phyloP scores from a whole-genome alignment of 2,888 invertebrate genomes.

The Watsonalla cultraria region DNA sequence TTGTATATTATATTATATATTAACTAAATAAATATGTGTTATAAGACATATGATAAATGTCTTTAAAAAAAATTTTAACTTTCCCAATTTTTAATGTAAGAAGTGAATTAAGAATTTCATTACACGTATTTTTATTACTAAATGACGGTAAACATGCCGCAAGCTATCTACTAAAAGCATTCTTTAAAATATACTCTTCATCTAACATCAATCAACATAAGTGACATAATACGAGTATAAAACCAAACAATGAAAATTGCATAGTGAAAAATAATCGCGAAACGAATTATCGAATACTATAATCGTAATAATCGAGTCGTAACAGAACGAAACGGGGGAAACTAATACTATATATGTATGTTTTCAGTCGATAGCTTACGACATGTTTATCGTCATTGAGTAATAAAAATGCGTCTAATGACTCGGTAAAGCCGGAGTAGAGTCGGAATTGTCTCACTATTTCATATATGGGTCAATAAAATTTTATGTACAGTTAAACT shows the following conservation, averaged over 20 bases:
- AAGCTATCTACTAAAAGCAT: constrained; percentile 75
- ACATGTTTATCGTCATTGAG: constrained; percentile 75
- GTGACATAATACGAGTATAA: constrained; percentile 4
- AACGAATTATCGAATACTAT: constrained; percentile 55
- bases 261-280: constrained; percentile 43
- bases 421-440: constrained; percentile 63
- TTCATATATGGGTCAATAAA: constrained; percentile 77
- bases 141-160: constrained; percentile 76
- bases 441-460: constrained; percentile 69
- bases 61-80: too few relatives aligned
- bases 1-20: too few relatives aligned
- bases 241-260: constrained; percentile 30
- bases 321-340: constrained; percentile 36
- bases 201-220: not conserved
- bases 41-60: too few relatives aligned
- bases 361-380: constrained; percentile 75
- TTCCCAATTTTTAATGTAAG: too few relatives aligned
- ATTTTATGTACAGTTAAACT: constrained; percentile 76
- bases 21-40: too few relatives aligned
- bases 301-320: constrained; percentile 61
- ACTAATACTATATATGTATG: constrained; percentile 71
- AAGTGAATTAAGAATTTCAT: too few relatives aligned
- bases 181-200: too few relatives aligned
- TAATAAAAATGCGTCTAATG: constrained; percentile 76
- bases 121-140: constrained; percentile 74